Conservation (phyloP, 2,888 invertebrate species). For the Ligdia adustata region DNA sequence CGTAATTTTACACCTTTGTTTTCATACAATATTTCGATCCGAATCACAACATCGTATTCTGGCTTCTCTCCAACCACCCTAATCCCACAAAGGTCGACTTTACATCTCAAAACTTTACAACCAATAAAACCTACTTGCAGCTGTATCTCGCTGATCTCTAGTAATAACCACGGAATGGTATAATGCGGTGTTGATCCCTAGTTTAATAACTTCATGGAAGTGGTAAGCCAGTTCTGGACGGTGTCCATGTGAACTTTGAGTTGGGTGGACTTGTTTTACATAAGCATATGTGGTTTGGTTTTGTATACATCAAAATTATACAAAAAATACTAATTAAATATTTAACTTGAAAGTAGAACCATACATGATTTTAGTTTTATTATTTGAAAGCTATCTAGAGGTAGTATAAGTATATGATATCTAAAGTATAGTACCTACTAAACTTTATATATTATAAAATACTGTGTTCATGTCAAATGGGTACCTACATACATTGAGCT, state of each 20-base stretch:
- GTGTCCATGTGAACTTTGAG: conserved; percentile 38
- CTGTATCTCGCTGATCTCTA: conserved; percentile 14
- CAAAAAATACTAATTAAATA: too few relatives aligned
- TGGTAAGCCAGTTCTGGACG: conserved; percentile 29
- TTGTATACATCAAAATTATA: too few relatives aligned
- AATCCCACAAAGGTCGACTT: conserved; percentile 35
- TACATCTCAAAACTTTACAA: conserved; percentile 22
- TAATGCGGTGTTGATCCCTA: conserved; percentile 26
- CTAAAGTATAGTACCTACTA: too few relatives aligned
- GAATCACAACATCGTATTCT: conserved; percentile 18
- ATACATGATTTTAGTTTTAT: too few relatives aligned
- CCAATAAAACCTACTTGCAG: conserved; percentile 20
- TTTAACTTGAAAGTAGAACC: too few relatives aligned
- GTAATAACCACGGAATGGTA: conserved; percentile 24
- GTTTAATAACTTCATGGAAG: conserved; percentile 28
- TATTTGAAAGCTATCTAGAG: too few relatives aligned
- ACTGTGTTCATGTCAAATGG: too few relatives aligned
- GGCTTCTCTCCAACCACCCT: conserved; percentile 31
- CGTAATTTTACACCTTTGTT: conserved; percentile 14
- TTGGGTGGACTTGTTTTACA: background rate
- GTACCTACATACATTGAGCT: too few relatives aligned
- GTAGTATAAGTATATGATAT: too few relatives aligned
- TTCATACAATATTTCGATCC: conserved; percentile 16
- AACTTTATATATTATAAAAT: too few relatives aligned
- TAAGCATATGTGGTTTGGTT: background rate